Percentiles rank a stretch among this genome's conserved stretches.
Evolutionary conservation across 2,888 invertebrate genomes (phyloP).

Genomic region (Phyllotreta striolata): DNA sequence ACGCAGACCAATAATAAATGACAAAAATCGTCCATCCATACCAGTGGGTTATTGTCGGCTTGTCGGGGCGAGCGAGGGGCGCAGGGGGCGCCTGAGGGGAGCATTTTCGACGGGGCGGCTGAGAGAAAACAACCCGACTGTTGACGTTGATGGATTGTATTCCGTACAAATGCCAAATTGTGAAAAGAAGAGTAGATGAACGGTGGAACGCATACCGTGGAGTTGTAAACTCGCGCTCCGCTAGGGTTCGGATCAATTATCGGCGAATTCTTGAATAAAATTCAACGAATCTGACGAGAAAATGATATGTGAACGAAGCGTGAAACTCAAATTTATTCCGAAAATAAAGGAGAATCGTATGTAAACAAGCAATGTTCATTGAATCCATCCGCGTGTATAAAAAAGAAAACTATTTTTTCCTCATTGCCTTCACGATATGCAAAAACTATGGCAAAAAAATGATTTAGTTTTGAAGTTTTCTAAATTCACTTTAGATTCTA

Average conservation of each 20-base stretch:
- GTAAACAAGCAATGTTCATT: too few species aligned
- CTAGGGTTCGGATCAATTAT: constrained; percentile 59
- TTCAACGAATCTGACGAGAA: constrained; percentile 41
- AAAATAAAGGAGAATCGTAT: too few species aligned
- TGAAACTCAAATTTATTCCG: constrained; percentile 10
- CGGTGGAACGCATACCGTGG: constrained; percentile 57
- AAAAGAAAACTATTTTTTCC: too few species aligned
- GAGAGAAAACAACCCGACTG: constrained; percentile 64
- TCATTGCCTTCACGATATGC: too few species aligned
- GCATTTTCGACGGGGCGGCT: constrained; percentile 50
- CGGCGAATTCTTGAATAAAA: constrained; percentile 47
- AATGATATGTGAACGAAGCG: constrained; percentile 25
- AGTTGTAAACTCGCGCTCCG: constrained; percentile 56
- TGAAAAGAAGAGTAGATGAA: constrained; percentile 63
- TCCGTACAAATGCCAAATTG: constrained; percentile 65
- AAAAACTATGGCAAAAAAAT: too few species aligned
- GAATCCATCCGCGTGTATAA: too few species aligned
- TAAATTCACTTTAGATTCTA: too few species aligned
- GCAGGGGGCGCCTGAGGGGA: constrained; percentile 51
- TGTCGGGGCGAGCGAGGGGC: constrained; percentile 45
- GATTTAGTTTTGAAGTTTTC: too few species aligned
- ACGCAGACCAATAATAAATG: constrained; percentile 62
- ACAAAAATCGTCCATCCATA: constrained; percentile 64
- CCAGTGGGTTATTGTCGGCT: constrained; percentile 61
- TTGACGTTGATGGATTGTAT: constrained; percentile 65